Evolutionary conservation across 2,113 vertebrate genomes (phyloP), one percentile per base, ranked within the genome.

Genomic region (Gasterosteus aculeatus): DNA sequence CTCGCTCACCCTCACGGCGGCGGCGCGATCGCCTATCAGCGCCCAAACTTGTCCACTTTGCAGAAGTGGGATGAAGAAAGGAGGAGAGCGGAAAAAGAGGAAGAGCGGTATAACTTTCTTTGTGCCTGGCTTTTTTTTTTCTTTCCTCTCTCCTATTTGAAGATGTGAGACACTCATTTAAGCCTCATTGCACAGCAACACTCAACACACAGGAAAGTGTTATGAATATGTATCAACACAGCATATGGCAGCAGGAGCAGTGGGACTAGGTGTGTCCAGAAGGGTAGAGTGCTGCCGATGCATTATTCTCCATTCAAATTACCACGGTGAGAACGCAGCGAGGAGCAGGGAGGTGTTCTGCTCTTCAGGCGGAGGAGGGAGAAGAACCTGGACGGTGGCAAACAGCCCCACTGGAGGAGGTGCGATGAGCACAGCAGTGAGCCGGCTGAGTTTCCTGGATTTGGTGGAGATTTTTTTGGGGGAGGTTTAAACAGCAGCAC

Each of bases 211-310:
- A 78, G 88, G 92, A 86, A 89, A 90, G 88, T 83, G 84, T 85
- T 87, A 94, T 95, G 92, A 95, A 94, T 95, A 95, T 95, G 94
- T 92, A 93, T 92, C 87, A 93, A 86, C 69, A 64, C 84, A 87
- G 92, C 94, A 95, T 95, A 95, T 95, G 94, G 93, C 87, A 85
- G 83, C 85, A 75, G 86, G 84, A 92, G 92, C 92, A 16, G 87
- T 90, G 94, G 93, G 93, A 95, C 89, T 92, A 93, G 92, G 93
- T 94, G 93, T 94, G 93, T 95, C 94, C 93, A 94, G 93, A 93
- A 94, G 93, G 93, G 93, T 92, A 93, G 92, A 92, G 86, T 85
- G 86, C 87, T 87, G 88, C 88, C 84, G 81, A 93, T 93, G 92
- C 92, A 93, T 93, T 93, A 93, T 94, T 94, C 91, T 91, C 87